Evolutionary conservation across 2,797 vertebrate genomes (phyloP).

Genomic region (Danio jaintianensis): DNA sequence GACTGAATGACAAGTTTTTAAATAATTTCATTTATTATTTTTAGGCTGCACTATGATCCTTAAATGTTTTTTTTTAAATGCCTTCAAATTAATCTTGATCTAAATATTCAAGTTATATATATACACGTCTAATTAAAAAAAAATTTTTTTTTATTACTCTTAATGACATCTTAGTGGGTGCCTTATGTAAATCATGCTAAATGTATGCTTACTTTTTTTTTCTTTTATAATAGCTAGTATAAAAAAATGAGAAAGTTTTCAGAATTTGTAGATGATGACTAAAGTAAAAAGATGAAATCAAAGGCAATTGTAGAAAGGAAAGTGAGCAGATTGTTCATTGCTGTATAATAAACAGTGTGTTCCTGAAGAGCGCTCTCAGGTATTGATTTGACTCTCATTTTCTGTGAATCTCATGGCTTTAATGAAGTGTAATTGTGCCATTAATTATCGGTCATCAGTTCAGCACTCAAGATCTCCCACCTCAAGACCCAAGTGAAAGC

Average conservation of each 20-base stretch:
- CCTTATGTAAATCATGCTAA: too few species aligned
- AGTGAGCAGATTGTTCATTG: not conserved
- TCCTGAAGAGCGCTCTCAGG: constrained; percentile 5
- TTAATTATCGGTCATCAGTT: constrained; percentile 48
- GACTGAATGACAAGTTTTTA: too few species aligned
- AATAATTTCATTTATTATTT: too few species aligned
- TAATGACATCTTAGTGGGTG: too few species aligned
- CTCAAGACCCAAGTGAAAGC: constrained; percentile 36
- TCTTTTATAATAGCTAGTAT: not conserved
- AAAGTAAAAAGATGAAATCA: not conserved
- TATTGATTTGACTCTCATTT: constrained; percentile 9
- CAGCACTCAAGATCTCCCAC: constrained; percentile 23
- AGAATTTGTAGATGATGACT: not conserved
- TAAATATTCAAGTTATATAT: too few species aligned
- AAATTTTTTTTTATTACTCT: too few species aligned
- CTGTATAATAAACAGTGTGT: constrained; percentile 5
- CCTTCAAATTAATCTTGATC: too few species aligned
- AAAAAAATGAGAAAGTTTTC: not conserved
- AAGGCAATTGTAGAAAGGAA: not conserved
- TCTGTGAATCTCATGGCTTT: constrained; percentile 1
- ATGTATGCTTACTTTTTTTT: too few species aligned
- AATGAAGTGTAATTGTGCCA: constrained; percentile 46
- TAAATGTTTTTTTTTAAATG: too few species aligned
- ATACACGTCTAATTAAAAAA: too few species aligned
- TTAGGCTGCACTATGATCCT: too few species aligned